Conservation (phyloP, 2,888 invertebrate species). For the Morpho helenor region DNA sequence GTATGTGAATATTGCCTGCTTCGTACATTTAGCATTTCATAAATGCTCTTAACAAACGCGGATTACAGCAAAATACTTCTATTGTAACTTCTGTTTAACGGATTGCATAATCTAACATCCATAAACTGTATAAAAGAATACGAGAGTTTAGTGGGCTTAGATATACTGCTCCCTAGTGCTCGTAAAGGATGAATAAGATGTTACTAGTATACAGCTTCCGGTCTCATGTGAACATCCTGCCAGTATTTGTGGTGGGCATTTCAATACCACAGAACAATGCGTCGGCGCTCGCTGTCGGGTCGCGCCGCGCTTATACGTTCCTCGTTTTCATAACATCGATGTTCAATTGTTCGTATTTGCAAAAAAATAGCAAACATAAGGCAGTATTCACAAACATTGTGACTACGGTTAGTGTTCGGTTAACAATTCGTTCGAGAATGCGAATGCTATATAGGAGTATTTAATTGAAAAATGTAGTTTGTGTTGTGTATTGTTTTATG, state of each 20-base stretch:
- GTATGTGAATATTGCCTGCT: too few relatives aligned
- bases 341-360: slow-evolving; percentile 66
- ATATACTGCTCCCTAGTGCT: slow-evolving; percentile 20
- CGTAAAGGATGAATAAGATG: slow-evolving; percentile 39
- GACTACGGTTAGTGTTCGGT: slow-evolving; percentile 31
- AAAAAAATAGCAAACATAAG: slow-evolving; percentile 66
- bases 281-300: slow-evolving; percentile 47
- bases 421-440: slow-evolving; percentile 36
- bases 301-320: slow-evolving; percentile 35
- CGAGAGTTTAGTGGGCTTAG: not conserved
- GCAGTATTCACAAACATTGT: slow-evolving; percentile 62
- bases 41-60: too few relatives aligned
- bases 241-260: slow-evolving; percentile 47
- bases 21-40: too few relatives aligned
- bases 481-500: slow-evolving; percentile 46
- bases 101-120: too few relatives aligned
- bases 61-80: too few relatives aligned
- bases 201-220: slow-evolving; percentile 41
- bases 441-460: slow-evolving; percentile 36
- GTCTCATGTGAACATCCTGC: slow-evolving; percentile 54
- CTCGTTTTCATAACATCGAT: slow-evolving; percentile 70
- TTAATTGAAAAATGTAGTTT: slow-evolving; percentile 56
- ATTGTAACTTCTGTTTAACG: too few relatives aligned
- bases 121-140: too few relatives aligned
- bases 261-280: slow-evolving; percentile 59